Base-by-base conservation (phyloP, 2,888 invertebrate genomes). In the Ethmia dodecea region DNA sequence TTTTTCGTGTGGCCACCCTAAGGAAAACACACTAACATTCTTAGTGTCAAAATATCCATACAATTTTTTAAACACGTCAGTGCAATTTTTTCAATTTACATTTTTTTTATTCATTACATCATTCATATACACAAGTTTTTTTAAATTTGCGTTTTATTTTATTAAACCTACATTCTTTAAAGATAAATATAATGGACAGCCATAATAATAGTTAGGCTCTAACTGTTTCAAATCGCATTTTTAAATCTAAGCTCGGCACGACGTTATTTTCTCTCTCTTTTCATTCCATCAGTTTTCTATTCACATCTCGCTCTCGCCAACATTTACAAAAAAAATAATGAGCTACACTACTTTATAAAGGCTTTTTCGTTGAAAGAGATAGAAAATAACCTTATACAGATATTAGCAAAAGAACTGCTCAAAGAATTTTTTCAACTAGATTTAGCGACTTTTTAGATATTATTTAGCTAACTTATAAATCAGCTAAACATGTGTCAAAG, bases 91-190 rank as follows among this genome's bases (percentile, higher is more conserved):
- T 38, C 28, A 40, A 40, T 40, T 39, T 43, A 43, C 40, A 42
- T 42, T 43, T 42, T 37, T 33, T 32, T 33, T 25, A 28, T 27
- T 33, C 27, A 27, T 27, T 35, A 39, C 24, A 35, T 27, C 37
- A 29, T 41, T 40, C 31, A 43, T 43, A 42, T 47, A 47, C 47
- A 47, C 33, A 38, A 41, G 28, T 34, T 33, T 42, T 43, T 43
- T 43, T 42, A 35, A 37, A 37, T 37, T 37, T 36, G 20, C n/a
- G n/a, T n/a, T n/a, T n/a, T 35, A 35, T 40, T 30, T 33, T 43
- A 34, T 37, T 35, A 33, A 30, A 36, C 31, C 40, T 43, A 43
- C 13, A 26, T 40, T 32, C n/a, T n/a, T n/a, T n/a, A n/a, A 39
- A 29, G 29, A 40, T 42, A 33, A 31, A 24, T 22, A 22, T n/a